These are phyloP conservation scores for Amphiprion ocellaris DNA, from an alignment of 2,113 vertebrate species.

Conservation along the genomic window DNA sequence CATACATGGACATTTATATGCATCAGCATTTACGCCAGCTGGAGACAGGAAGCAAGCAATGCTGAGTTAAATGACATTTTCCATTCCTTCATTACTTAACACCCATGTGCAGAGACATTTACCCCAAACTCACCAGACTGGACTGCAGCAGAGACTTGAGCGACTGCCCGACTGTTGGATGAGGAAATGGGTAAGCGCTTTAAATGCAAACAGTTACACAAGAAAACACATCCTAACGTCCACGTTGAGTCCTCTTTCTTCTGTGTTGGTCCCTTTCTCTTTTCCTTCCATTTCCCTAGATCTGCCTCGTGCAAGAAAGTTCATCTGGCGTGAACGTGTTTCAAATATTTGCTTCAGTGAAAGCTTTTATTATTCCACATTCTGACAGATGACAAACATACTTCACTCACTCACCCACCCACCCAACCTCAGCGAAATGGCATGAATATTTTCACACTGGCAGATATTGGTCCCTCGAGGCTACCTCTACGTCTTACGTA, in stretches of 20 bases:
- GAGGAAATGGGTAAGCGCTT: conserved; percentile 36
- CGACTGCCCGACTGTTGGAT: conserved; percentile 42
- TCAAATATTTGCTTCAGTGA: conserved; percentile 39
- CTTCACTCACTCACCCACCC: conserved; percentile 23
- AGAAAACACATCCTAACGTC: conserved; percentile 34
- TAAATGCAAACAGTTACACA: conserved; percentile 34
- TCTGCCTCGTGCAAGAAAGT: conserved; percentile 42
- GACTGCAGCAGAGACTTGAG: conserved; percentile 27
- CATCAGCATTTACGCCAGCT: conserved; percentile 60
- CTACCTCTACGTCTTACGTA: conserved; percentile 39
- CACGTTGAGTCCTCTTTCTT: conserved; percentile 25
- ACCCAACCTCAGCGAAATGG: conserved; percentile 37
- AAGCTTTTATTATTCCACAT: conserved; percentile 44
- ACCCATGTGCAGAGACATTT: conserved; percentile 24
- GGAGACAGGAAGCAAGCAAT: conserved; percentile 52
- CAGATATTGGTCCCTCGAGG: conserved; percentile 51
- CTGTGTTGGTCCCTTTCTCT: background rate
- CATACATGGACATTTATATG: conserved; percentile 76
- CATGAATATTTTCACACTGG: conserved; percentile 52
- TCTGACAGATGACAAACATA: conserved; percentile 58
- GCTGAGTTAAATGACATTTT: conserved; percentile 73
- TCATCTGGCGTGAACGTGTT: conserved; percentile 34
- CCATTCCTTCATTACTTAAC: conserved; percentile 71
- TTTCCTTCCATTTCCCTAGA: conserved; percentile 51
- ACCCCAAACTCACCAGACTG: conserved; percentile 6